A percentile compares a stretch with the other conserved stretches of the same genome.
Evolutionary conservation across 1,140 invertebrate genomes (phyloP).

Genomic region (Popillia japonica): DNA sequence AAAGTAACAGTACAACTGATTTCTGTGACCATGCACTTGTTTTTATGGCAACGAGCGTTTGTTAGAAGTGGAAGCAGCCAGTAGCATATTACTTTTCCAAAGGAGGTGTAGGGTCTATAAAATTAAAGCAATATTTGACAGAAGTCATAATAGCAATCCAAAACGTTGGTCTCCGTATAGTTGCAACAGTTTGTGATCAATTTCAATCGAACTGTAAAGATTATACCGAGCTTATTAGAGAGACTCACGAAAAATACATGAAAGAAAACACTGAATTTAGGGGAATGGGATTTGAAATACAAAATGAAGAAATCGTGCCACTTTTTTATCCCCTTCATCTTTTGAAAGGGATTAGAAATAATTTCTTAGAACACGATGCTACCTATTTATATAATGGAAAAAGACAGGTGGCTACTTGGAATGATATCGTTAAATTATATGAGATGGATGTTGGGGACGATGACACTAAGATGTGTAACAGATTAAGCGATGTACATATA

Average conservation of each 20-base stretch:
- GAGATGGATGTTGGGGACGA: slow-evolving; percentile 36
- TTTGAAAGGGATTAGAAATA: slow-evolving; percentile 39
- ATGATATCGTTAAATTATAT: slow-evolving; percentile 33
- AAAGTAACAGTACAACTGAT: not conserved
- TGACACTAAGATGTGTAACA: slow-evolving; percentile 40
- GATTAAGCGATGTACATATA: slow-evolving; percentile 41
- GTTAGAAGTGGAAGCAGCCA: slow-evolving; percentile 47
- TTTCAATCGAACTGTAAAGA: slow-evolving; percentile 34
- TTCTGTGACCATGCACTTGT: slow-evolving; percentile 47
- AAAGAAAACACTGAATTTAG: not conserved
- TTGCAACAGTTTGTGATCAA: slow-evolving; percentile 47
- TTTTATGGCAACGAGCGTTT: slow-evolving; percentile 48
- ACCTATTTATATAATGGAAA: not conserved
- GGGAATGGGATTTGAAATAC: slow-evolving; percentile 10
- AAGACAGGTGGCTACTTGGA: slow-evolving; percentile 32
- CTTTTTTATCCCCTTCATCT: slow-evolving; percentile 39
- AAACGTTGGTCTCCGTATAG: slow-evolving; percentile 41
- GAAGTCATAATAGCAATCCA: slow-evolving; percentile 38
- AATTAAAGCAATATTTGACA: slow-evolving; percentile 13
- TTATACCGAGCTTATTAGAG: not conserved
- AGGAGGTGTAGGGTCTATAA: not conserved
- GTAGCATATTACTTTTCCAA: slow-evolving; percentile 42
- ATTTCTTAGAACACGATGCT: slow-evolving; percentile 13
- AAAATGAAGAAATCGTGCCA: slow-evolving; percentile 36
- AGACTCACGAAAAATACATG: not conserved